A percentile compares a stretch with the other conserved stretches of the same genome.
These are phyloP conservation scores for Escarpia spicata DNA, from an alignment of 2,888 invertebrate species.

Conservation along the genomic window DNA sequence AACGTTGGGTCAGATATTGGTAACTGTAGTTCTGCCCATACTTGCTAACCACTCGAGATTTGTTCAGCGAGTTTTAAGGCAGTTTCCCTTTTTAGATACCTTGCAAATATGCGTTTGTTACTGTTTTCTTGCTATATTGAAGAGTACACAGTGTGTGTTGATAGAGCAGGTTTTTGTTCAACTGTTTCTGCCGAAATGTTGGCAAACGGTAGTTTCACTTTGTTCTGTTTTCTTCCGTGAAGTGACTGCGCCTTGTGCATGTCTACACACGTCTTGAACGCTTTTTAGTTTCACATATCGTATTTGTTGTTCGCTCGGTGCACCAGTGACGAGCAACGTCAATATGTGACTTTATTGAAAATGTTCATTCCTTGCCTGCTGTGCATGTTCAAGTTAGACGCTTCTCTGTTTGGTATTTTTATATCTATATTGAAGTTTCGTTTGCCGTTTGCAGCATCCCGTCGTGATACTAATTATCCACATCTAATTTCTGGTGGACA, in stretches of 20 bases:
- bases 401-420: neutral
- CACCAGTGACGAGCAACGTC: neutral
- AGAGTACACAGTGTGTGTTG: neutral
- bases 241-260: neutral
- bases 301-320: neutral
- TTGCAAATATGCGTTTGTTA: neutral
- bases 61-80: neutral
- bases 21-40: neutral
- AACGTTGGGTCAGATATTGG: neutral
- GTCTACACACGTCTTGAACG: neutral
- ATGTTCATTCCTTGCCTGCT: conserved; percentile 13
- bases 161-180: neutral
- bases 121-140: neutral
- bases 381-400: conserved; percentile 3
- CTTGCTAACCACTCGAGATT: neutral
- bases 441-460: neutral
- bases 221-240: neutral
- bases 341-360: neutral
- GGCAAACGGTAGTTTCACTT: neutral
- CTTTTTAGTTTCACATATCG: neutral
- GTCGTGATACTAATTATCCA: neutral
- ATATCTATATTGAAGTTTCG: neutral
- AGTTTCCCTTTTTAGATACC: neutral
- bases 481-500: neutral
- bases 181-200: neutral